phyloP scores from a whole-genome alignment of 2,113 vertebrate genomes.

The Pampusana beccarii region DNA sequence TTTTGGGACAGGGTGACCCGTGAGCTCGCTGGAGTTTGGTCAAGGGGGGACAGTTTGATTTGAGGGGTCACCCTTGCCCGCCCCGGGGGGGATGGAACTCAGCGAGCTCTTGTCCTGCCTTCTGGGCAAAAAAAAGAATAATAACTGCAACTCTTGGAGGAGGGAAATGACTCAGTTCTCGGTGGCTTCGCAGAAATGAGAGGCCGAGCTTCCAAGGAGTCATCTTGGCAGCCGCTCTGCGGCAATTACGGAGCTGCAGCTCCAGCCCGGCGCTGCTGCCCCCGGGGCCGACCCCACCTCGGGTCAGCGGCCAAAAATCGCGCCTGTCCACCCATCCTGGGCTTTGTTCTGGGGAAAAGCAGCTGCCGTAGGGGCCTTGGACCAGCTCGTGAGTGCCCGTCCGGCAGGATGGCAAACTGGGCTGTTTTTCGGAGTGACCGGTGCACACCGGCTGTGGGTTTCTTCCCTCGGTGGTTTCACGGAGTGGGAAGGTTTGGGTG shows the following conservation, averaged over 20 bases:
- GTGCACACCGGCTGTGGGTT: not conserved
- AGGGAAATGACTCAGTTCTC: constrained; percentile 37
- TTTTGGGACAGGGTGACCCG: not conserved
- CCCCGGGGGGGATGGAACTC: not conserved
- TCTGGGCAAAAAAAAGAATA: not conserved
- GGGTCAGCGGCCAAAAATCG: not conserved
- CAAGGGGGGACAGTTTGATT: not conserved
- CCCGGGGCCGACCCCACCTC: too few relatives aligned
- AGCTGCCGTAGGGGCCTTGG: too few relatives aligned
- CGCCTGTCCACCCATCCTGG: too few relatives aligned
- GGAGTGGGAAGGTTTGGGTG: not conserved
- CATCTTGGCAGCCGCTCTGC: not conserved
- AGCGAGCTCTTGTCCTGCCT: not conserved
- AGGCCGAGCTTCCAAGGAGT: not conserved
- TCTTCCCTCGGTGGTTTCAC: not conserved
- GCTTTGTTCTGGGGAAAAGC: not conserved
- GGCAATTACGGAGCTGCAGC: not conserved
- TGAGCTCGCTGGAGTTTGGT: too few relatives aligned
- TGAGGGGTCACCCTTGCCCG: too few relatives aligned
- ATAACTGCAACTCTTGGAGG: not conserved
- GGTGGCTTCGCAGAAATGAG: constrained; percentile 13
- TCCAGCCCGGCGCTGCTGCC: not conserved
- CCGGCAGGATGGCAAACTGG: not conserved
- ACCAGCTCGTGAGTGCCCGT: too few relatives aligned
- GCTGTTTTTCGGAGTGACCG: not conserved